Base-by-base conservation (phyloP, 2,888 invertebrate species). In the Acanthopleura granulata region DNA sequence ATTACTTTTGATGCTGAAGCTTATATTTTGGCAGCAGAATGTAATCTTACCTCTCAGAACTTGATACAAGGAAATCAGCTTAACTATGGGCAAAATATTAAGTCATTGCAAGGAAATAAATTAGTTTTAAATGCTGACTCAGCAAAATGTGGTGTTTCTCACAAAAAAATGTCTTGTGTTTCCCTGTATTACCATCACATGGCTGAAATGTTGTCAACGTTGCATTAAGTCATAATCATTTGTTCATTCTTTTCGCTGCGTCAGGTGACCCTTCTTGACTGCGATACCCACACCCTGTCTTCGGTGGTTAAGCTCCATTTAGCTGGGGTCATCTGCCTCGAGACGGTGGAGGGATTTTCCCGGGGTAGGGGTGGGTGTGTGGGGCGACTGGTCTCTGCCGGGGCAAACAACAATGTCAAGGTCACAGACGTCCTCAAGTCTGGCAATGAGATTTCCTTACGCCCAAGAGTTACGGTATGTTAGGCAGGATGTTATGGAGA, bases 211-310 rank as follows among this genome's bases (percentile, higher is more conserved):
- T 40, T 40, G 40, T 40, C 9, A 6, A 3, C 3, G 40, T 40
- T 6, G 4, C 3, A 40, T 9, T 3, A 40, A 40, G 9, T 40
- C 40, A 40, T 6, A 40, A 40, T 40, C 15, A 4, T 75, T n/a
- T 18, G 11, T 27, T 51, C 22, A 30, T 49, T 15, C 18, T 49
- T 69, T 62, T 18, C 15, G 0, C 40, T 49, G 27, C 70, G 79
- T n/a, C 76, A 86, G 86, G 81, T 86, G 22, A 78, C 79, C 12
- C 74, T 86, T 22, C 75, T 84, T 75, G 81, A 85, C 72, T 80
- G 85, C 0, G 70, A 72, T 18, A 61, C 78, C 16, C 81, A 78
- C 74, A 72, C 74, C 6, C 75, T 83, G 76, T 74, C 78, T 15
- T 12, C 40, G 9, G 80, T 83, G n/a, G 62, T 83, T 1, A 83